Base-by-base conservation (phyloP, 1,140 invertebrate genomes). In the Macrotrachela quadricornifera region DNA sequence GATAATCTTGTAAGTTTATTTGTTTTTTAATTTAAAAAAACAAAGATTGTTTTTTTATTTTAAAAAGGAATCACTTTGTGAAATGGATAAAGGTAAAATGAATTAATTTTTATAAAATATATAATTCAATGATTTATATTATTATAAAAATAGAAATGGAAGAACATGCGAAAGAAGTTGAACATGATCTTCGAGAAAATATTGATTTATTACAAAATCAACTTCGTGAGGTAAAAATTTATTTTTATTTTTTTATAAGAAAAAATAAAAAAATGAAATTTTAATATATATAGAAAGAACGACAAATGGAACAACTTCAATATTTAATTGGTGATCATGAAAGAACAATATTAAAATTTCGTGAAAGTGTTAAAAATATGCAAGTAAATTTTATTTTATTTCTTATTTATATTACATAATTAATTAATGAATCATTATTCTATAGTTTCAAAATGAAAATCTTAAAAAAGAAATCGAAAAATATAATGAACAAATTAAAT, bases 241-340 rank as follows among this genome's bases (percentile, higher is more conserved):
- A 16, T 10, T 55, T n/a, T 21, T 42, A 37, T 11, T 15, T 40
- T 13, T 15, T 9, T 17, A 10, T n/a, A n/a, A 30, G 2, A 30
- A 30, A 30, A 4, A 30, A 14, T 16, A 10, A 15, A 6, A 2
- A 8, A 17, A n/a, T 43, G 14, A 14, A 40, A n/a, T n/a, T n/a
- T 46, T 37, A 12, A 46, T 48, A 52, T 54, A 61, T 64, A 41
- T 52, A 72, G 67, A 51, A 62, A 9, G 58, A 70, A 54, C 63
- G 70, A 51, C 75, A 76, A 57, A 55, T 75, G 15, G 73, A 92
- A 62, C 85, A 83, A 0, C 79, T 82, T 1, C 72, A 90, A 21
- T 87, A 95, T 68, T 85, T 83, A 0, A 77, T 94, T 41, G 78
- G 83, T 45, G 90, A 96, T 72, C 79, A 87, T 49, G 87, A 95